These are phyloP conservation scores for Phalangium opilio DNA, from an alignment of 2,888 invertebrate genomes.

Conservation along the genomic window DNA sequence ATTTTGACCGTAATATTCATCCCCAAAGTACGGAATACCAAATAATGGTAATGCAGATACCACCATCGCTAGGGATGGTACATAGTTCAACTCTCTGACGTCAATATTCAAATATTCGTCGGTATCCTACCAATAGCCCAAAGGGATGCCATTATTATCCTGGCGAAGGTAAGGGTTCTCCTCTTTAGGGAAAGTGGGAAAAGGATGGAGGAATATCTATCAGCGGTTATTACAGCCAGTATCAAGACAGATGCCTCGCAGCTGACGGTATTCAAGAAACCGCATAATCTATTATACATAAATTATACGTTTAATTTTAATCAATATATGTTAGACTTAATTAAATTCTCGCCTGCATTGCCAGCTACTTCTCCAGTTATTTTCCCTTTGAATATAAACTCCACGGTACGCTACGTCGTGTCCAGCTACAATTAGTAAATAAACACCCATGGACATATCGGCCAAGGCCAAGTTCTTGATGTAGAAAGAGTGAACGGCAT, in stretches of 20 bases:
- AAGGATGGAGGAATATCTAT: conserved; percentile 43
- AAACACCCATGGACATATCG: conserved; percentile 47
- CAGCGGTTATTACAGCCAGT: conserved; percentile 44
- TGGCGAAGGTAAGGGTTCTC: conserved; percentile 34
- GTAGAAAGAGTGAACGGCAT: conserved; percentile 43
- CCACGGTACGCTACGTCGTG: conserved; percentile 40
- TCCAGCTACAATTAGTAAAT: conserved; percentile 42
- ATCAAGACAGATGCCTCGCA: conserved; percentile 46
- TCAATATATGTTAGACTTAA: too few species aligned
- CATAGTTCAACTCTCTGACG: too few species aligned
- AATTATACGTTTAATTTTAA: too few species aligned
- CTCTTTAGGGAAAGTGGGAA: conserved; percentile 38
- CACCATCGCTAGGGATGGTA: conserved; percentile 29
- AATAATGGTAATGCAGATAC: conserved; percentile 38
- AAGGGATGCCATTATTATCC: conserved; percentile 34
- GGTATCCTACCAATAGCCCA: conserved; percentile 31
- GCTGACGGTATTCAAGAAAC: conserved; percentile 43
- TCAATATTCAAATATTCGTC: too few species aligned
- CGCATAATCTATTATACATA: conserved; percentile 34
- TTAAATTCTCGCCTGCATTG: conserved; percentile 33
- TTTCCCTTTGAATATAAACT: conserved; percentile 42
- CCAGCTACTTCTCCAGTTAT: conserved; percentile 42
- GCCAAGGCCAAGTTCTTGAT: conserved; percentile 45
- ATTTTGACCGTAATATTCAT: conserved; percentile 43
- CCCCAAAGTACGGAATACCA: conserved; percentile 37